Conservation (phyloP, 2,797 vertebrate species). For the Brachyalestes nurse region DNA sequence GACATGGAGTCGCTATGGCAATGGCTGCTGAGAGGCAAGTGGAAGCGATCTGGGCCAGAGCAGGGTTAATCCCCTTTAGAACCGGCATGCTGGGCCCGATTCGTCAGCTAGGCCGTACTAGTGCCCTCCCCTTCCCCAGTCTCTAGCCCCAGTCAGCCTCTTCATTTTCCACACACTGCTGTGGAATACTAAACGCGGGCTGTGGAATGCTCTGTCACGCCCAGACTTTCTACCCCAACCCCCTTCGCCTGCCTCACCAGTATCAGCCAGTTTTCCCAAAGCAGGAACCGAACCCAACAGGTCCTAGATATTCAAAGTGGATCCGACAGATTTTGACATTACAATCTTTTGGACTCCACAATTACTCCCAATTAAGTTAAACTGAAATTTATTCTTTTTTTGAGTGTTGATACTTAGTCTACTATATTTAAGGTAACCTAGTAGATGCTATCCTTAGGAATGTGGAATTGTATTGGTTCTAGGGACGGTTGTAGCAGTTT, state of each 20-base stretch:
- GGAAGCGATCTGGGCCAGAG: slow-evolving; percentile 72
- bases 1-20: slow-evolving; percentile 70
- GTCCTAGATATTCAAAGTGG: background rate
- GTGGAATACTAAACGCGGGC: slow-evolving; percentile 83
- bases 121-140: slow-evolving; percentile 73
- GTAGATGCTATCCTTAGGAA: too few relatives aligned
- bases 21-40: slow-evolving; percentile 58
- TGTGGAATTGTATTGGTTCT: background rate
- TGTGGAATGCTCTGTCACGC: slow-evolving; percentile 84
- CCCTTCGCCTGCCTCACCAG: slow-evolving; percentile 56
- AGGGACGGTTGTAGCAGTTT: background rate
- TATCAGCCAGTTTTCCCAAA: background rate
- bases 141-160: slow-evolving; percentile 76
- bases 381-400: too few relatives aligned
- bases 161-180: slow-evolving; percentile 82
- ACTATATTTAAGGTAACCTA: too few relatives aligned
- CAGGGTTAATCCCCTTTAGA: slow-evolving; percentile 89
- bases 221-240: slow-evolving; percentile 54
- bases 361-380: background rate
- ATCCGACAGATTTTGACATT: background rate
- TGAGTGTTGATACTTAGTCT: too few relatives aligned
- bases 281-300: background rate
- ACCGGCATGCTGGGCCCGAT: slow-evolving; percentile 79
- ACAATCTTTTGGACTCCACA: background rate
- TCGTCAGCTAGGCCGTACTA: slow-evolving; percentile 79